Evolutionary conservation across 1,140 invertebrate species (phyloP), one percentile per base, ranked within the genome.

Genomic region (Ceratina calcarata): DNA sequence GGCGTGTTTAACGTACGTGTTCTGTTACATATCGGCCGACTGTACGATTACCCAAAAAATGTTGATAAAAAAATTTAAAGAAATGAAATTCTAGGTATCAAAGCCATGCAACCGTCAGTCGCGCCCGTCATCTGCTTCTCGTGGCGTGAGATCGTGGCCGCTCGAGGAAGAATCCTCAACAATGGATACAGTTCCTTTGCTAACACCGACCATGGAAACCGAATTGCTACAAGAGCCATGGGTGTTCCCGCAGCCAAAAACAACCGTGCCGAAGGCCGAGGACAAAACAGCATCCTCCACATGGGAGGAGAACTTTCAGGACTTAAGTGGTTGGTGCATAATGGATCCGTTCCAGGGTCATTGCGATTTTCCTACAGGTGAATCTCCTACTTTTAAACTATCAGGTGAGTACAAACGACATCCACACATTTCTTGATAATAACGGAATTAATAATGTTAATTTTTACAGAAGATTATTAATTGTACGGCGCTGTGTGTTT

Each of bases 261-360:
- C 51, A 4, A 80, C 32, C 16, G 22, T 15, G 53, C 74, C 18
- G 20, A 83, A 76, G 72, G 76, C 83, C 58, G 84, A 87, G 60
- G 65, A 81, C 27, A 86, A 67, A 45, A 57, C 76, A 73, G 10
- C 78, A 15, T 76, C 87, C 37, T 80, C 86, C 27, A 75, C 82
- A 45, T 93, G 92, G 92, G 90, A 90, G 84, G 91, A 93, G 69
- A 89, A 93, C 82, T 93, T 91, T 89, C 92, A 93, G 85, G 92
- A 93, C 86, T 78, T 93, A 53, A 90, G 91, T 68, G 72, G 83
- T 45, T 93, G 89, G 89, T 93, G 92, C 80, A 89, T 90, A 83
- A 86, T 90, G 84, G 87, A 88, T 67, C 75, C 81, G 67, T 89
- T 88, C 76, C 87, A 88, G 82, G 84, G 62, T 80, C 90, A 84